Conservation (phyloP, 2,797 vertebrate genomes). For the Myripristis jacobus region DNA sequence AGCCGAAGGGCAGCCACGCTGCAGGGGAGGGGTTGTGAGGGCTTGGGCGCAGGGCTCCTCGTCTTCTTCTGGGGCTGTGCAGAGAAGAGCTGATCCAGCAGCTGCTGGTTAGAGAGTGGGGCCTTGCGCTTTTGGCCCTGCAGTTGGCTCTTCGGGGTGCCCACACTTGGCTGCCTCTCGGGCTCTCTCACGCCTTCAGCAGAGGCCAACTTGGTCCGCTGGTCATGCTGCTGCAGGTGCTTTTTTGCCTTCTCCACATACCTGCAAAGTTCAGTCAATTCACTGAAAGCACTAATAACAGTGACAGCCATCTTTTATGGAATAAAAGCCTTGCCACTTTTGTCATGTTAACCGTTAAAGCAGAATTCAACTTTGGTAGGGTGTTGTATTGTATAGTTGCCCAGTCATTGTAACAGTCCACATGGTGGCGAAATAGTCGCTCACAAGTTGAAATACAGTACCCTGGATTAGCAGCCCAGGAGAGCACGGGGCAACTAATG, state of each 20-base stretch:
- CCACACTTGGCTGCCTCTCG: constrained; percentile 58
- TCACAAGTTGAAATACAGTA: too few relatives aligned
- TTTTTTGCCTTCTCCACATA: constrained; percentile 90
- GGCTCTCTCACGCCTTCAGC: constrained; percentile 72
- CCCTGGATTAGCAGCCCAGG: too few relatives aligned
- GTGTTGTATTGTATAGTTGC: too few relatives aligned
- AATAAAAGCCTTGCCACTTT: background rate
- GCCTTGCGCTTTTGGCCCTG: constrained; percentile 87
- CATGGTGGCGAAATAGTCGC: too few relatives aligned
- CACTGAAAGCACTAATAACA: background rate
- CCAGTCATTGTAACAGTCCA: too few relatives aligned
- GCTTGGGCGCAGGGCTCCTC: constrained; percentile 58
- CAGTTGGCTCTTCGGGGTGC: constrained; percentile 49
- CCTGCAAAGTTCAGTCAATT: constrained; percentile 75
- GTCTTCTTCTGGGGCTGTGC: constrained; percentile 82
- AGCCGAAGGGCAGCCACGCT: constrained; percentile 85
- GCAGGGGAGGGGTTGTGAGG: constrained; percentile 83
- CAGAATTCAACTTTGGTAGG: too few relatives aligned
- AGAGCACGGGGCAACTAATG: too few relatives aligned
- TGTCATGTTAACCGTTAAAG: background rate
- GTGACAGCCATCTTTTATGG: background rate
- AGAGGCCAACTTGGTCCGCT: constrained; percentile 79
- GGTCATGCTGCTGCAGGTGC: constrained; percentile 86
- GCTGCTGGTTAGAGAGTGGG: constrained; percentile 86
- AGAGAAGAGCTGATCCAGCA: constrained; percentile 90